phyloP scores from a whole-genome alignment of 2,113 vertebrate species.

The Helogale parvula region DNA sequence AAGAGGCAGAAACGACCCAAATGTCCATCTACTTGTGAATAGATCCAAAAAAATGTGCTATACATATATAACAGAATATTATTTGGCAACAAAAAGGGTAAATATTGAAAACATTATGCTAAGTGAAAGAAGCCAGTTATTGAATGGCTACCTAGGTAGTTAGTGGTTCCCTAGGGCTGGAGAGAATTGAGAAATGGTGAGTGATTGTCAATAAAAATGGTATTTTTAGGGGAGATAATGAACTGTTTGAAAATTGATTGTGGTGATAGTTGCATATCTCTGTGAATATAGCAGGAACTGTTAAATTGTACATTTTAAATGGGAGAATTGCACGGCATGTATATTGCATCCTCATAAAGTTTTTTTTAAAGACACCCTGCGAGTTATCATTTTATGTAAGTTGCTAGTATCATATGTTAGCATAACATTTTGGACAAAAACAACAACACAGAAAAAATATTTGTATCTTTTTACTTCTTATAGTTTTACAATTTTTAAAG shows the following conservation, averaged over 20 bases:
- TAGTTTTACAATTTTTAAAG: neutral
- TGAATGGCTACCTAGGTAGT: neutral
- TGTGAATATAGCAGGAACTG: neutral
- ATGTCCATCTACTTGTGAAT: neutral
- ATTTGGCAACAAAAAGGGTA: neutral
- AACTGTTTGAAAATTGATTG: conserved; percentile 1
- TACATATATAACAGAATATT: neutral
- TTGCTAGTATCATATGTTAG: neutral
- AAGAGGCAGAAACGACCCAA: conserved; percentile 15
- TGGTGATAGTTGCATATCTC: neutral
- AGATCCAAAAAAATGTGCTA: neutral
- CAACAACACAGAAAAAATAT: neutral
- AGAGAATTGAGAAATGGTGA: neutral
- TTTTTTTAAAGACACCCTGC: neutral
- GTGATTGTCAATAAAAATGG: neutral
- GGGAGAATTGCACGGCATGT: neutral
- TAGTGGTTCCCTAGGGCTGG: neutral
- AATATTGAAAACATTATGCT: conserved; percentile 15
- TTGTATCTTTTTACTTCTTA: neutral
- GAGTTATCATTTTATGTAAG: neutral
- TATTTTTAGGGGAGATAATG: neutral
- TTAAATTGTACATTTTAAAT: neutral
- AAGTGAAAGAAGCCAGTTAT: neutral
- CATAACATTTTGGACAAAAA: neutral
- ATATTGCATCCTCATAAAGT: neutral